A percentile compares a stretch with the other conserved stretches of the same genome.
phyloP scores from a whole-genome alignment of 1,140 invertebrate species.

The Drosophila parvula region DNA sequence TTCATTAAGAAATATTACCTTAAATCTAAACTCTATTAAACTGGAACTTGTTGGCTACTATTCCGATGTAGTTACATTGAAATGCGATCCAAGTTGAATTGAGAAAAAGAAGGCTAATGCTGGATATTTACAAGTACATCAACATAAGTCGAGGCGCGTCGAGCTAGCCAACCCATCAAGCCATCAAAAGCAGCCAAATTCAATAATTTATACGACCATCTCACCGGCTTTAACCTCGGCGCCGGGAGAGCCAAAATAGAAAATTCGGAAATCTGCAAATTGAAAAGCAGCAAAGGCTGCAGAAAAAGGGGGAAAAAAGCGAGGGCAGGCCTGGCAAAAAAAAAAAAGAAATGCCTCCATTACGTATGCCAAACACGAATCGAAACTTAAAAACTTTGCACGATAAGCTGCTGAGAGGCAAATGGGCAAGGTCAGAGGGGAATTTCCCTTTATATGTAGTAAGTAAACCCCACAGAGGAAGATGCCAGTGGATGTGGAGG shows the following conservation, averaged over 20 bases:
- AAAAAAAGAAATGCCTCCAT: constrained; percentile 47
- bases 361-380: constrained; percentile 77
- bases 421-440: constrained; percentile 10
- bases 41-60: background rate
- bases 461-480: constrained; percentile 2
- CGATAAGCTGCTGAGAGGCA: constrained; percentile 47
- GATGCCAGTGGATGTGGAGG: constrained; percentile 7
- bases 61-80: background rate
- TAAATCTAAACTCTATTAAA: too few species aligned
- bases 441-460: constrained; percentile 17
- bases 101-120: background rate
- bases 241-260: constrained; percentile 32
- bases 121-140: constrained; percentile 24
- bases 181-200: constrained; percentile 41
- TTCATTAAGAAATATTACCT: background rate
- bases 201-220: constrained; percentile 43
- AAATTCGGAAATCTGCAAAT: constrained; percentile 65
- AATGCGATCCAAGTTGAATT: background rate
- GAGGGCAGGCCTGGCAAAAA: constrained; percentile 4
- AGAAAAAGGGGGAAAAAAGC: background rate
- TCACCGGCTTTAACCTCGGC: constrained; percentile 36
- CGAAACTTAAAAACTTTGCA: constrained; percentile 79
- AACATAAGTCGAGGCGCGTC: background rate
- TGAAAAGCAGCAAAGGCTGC: constrained; percentile 38
- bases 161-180: background rate